phyloP scores from a whole-genome alignment of 1,140 invertebrate species.

The Drosophila saltans region DNA sequence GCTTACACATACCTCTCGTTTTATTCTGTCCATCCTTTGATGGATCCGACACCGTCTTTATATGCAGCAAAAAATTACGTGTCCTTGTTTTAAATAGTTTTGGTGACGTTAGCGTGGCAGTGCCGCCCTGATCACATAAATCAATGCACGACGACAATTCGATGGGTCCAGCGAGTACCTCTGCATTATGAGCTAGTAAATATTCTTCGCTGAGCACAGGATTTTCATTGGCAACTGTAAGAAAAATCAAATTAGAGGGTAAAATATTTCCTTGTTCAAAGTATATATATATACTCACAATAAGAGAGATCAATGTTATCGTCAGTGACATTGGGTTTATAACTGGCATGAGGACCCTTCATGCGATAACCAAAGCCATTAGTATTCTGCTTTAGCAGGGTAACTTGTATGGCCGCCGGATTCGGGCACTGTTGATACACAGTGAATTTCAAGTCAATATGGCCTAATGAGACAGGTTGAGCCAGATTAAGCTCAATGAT shows the following conservation, averaged over 20 bases:
- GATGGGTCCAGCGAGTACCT: slow-evolving; percentile 94
- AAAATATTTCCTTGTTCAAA: not conserved
- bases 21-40: slow-evolving; percentile 85
- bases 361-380: slow-evolving; percentile 87
- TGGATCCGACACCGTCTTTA: slow-evolving; percentile 90
- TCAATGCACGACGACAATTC: slow-evolving; percentile 92
- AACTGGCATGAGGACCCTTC: slow-evolving; percentile 71
- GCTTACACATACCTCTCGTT: slow-evolving; percentile 83
- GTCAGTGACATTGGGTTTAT: slow-evolving; percentile 83
- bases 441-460: slow-evolving; percentile 94
- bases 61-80: slow-evolving; percentile 92
- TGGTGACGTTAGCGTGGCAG: slow-evolving; percentile 93
- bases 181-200: slow-evolving; percentile 92
- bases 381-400: slow-evolving; percentile 92
- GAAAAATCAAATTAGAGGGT: not conserved
- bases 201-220: slow-evolving; percentile 92
- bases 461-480: slow-evolving; percentile 89
- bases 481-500: slow-evolving; percentile 94
- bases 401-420: slow-evolving; percentile 89
- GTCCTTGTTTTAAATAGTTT: slow-evolving; percentile 91
- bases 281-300: slow-evolving; percentile 48
- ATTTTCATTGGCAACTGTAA: slow-evolving; percentile 85
- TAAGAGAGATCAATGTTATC: slow-evolving; percentile 87
- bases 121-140: slow-evolving; percentile 91
- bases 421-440: slow-evolving; percentile 89